These are phyloP conservation scores for Heterodera carotae DNA, from an alignment of 1,140 invertebrate genomes.

Conservation along the genomic window DNA sequence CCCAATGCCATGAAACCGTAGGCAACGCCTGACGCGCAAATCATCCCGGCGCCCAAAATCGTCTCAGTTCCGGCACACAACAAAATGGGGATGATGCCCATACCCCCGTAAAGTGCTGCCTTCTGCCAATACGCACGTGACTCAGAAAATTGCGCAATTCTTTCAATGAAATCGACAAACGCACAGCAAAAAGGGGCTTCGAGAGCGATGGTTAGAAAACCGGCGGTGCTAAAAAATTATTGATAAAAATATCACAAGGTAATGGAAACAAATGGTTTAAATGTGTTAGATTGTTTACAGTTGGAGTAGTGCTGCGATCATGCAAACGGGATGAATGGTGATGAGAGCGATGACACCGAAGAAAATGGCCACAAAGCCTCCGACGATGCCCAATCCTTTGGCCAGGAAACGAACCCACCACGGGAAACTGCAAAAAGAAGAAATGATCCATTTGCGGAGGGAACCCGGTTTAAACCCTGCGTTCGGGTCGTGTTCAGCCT, in stretches of 20 bases:
- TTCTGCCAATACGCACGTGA: slow-evolving; percentile 84
- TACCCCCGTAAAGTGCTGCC: slow-evolving; percentile 79
- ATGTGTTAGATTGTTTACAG: slow-evolving; percentile 72
- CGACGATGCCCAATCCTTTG: slow-evolving; percentile 79
- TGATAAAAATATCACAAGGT: slow-evolving; percentile 7
- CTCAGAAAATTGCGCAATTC: slow-evolving; percentile 79
- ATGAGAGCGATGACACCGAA: slow-evolving; percentile 80
- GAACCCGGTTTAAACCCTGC: slow-evolving; percentile 65
- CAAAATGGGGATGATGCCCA: slow-evolving; percentile 71
- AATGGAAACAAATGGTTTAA: background rate
- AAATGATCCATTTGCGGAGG: background rate
- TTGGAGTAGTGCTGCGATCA: slow-evolving; percentile 83
- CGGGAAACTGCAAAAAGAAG: slow-evolving; percentile 67
- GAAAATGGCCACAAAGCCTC: slow-evolving; percentile 82
- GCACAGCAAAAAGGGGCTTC: slow-evolving; percentile 92
- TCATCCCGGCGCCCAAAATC: slow-evolving; percentile 81
- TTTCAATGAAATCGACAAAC: slow-evolving; percentile 87
- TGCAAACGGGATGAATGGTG: slow-evolving; percentile 74
- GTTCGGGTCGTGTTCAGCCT: slow-evolving; percentile 64
- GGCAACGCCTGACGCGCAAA: slow-evolving; percentile 82
- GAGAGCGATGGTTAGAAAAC: slow-evolving; percentile 80
- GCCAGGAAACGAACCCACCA: slow-evolving; percentile 86
- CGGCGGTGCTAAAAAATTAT: slow-evolving; percentile 72
- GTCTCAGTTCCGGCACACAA: slow-evolving; percentile 77
- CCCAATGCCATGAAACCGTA: slow-evolving; percentile 88